Conservation (phyloP, 2,888 invertebrate species). For the Drosophila gaucha region DNA sequence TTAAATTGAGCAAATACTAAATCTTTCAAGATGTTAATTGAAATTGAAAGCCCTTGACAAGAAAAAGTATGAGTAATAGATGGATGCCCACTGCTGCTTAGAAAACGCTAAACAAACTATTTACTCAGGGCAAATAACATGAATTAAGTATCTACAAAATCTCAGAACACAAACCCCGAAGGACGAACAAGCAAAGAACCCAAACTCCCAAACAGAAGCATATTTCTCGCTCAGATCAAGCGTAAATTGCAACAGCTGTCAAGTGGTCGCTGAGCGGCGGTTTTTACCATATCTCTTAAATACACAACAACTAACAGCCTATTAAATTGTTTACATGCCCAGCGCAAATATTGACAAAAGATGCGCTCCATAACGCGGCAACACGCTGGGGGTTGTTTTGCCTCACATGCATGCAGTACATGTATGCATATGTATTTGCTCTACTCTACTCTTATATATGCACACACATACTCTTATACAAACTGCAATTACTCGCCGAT, state of each 20-base stretch:
- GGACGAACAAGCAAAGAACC: slow-evolving; percentile 36
- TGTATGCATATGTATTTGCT: not conserved
- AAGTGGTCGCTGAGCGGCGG: slow-evolving; percentile 66
- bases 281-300: slow-evolving; percentile 55
- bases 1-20: slow-evolving; percentile 59
- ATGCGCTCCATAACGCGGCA: slow-evolving; percentile 54
- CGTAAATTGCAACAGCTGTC: slow-evolving; percentile 80
- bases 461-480: not conserved
- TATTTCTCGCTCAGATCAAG: slow-evolving; percentile 65
- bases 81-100: slow-evolving; percentile 1
- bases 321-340: slow-evolving; percentile 81
- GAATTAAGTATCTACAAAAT: slow-evolving; percentile 60
- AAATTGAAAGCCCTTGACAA: slow-evolving; percentile 37
- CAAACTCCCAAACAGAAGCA: too few relatives aligned
- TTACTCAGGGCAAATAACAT: slow-evolving; percentile 54
- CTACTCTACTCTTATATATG: not conserved
- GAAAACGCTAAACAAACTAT: slow-evolving; percentile 61
- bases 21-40: slow-evolving; percentile 53
- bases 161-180: slow-evolving; percentile 47
- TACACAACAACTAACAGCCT: slow-evolving; percentile 73
- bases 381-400: slow-evolving; percentile 28
- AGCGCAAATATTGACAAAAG: slow-evolving; percentile 75
- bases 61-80: slow-evolving; percentile 8
- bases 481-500: slow-evolving; percentile 26
- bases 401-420: not conserved